Base-by-base conservation (phyloP, 2,888 invertebrate species). In the Hetaerina titia region DNA sequence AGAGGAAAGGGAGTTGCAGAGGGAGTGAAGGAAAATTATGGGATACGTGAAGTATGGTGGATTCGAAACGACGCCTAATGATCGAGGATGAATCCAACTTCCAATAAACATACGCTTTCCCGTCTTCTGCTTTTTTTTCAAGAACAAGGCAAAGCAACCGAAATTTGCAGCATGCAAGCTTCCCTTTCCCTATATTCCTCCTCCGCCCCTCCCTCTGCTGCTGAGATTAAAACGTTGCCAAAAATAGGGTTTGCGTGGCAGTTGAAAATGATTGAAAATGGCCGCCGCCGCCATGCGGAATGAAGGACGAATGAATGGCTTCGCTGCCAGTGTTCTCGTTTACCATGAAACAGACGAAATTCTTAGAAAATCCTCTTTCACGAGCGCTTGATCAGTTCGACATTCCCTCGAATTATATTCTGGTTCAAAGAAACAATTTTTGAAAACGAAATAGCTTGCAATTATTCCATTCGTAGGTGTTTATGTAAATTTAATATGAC, bases 151-250 rank as follows among this genome's bases (percentile, higher is more conserved):
- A 22, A 69, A 69, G 69, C 56, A 74, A 25, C 92, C 92, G 92
- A 92, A 92, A 92, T 92, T 92, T 92, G 64, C 69, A 64, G 92
- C 92, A 92, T 92, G 92, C 92, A 69, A 92, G 56, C 69, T 81
- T 81, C 31, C 81, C 31, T 81, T 81, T 81, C 81, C 81, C 81
- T 81, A 15, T 81, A 25, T 31, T 11, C n/a, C 81, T 31, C 81
- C 11, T 31, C 81, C 81, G 81, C 15, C 31, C 69, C 69, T 69
- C 69, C 69, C 69, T 17, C 74, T 31, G 17, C 63, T 31, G 31
- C 45, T 22, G 69, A 92, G 69, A 92, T 92, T 92, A 92, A 92
- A 92, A 90, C 64, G 90, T 90, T 90, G 90, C 90, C 90, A 31
- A 90, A 92, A 69, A 92, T 92, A 56, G 81, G 31, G 81, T 81